phyloP scores from a whole-genome alignment of 2,113 vertebrate species.

The Corydoras sp. region DNA sequence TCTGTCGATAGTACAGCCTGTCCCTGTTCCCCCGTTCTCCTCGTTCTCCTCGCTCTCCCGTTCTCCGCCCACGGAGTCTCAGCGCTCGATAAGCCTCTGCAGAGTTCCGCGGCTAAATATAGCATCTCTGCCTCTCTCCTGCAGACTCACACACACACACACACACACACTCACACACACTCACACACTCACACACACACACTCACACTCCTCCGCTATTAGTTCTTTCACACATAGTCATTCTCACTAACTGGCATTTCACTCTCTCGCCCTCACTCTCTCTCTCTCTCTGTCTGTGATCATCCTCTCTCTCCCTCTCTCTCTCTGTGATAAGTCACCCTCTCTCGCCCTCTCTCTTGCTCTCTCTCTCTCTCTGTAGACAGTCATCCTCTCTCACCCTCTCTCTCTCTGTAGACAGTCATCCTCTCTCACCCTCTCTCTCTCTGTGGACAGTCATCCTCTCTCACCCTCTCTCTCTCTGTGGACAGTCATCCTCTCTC shows the following conservation, averaged over 20 bases:
- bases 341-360: too few species aligned
- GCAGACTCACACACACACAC: slow-evolving; percentile 42
- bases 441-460: too few species aligned
- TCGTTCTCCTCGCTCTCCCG: background rate
- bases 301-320: too few species aligned
- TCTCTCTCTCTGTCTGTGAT: too few species aligned
- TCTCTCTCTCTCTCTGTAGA: too few species aligned
- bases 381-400: too few species aligned
- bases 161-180: slow-evolving; percentile 1
- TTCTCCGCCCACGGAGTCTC: slow-evolving; percentile 36
- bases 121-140: slow-evolving; percentile 53
- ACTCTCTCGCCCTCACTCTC: too few species aligned
- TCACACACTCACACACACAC: background rate
- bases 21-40: slow-evolving; percentile 14
- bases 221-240: slow-evolving; percentile 27
- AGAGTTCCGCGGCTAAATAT: slow-evolving; percentile 66
- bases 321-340: too few species aligned
- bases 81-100: slow-evolving; percentile 63
- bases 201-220: slow-evolving; percentile 30
- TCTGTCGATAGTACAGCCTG: slow-evolving; percentile 42
- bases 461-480: too few species aligned
- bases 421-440: too few species aligned
- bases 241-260: background rate
- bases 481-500: too few species aligned
- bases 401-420: too few species aligned